Evolutionary conservation across 2,113 vertebrate species (phyloP).

Genomic region (Trematocara unimaculatum): DNA sequence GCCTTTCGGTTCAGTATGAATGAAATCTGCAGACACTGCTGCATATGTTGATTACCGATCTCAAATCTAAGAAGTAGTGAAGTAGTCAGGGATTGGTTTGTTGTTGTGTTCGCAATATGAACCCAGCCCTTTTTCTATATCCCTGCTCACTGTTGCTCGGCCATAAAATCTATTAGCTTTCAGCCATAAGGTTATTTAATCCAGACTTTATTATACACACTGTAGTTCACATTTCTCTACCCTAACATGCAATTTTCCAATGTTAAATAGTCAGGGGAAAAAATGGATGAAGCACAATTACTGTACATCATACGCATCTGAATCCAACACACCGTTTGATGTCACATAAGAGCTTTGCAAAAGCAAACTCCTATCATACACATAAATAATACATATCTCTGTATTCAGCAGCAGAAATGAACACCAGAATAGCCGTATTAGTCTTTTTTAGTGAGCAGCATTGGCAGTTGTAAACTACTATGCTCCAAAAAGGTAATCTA

Average conservation of each 20-base stretch:
- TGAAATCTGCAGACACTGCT: not conserved
- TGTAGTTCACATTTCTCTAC: not conserved
- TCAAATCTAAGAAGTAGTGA: not conserved
- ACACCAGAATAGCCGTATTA: not conserved
- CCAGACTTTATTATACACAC: slow-evolving; percentile 10
- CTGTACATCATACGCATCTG: not conserved
- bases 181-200: not conserved
- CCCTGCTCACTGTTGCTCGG: not conserved
- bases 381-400: not conserved
- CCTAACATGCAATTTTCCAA: not conserved
- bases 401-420: not conserved
- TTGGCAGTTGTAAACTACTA: not conserved
- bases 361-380: not conserved
- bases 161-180: not conserved
- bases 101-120: not conserved
- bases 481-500: not conserved
- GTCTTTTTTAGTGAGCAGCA: not conserved
- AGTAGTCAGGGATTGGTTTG: not conserved
- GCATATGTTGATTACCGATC: not conserved
- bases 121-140: not conserved
- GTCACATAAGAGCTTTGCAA: not conserved
- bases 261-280: not conserved
- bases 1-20: not conserved
- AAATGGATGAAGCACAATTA: not conserved
- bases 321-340: not conserved